Conservation (phyloP, 1,140 invertebrate genomes). For the Potamilus streckersoni region DNA sequence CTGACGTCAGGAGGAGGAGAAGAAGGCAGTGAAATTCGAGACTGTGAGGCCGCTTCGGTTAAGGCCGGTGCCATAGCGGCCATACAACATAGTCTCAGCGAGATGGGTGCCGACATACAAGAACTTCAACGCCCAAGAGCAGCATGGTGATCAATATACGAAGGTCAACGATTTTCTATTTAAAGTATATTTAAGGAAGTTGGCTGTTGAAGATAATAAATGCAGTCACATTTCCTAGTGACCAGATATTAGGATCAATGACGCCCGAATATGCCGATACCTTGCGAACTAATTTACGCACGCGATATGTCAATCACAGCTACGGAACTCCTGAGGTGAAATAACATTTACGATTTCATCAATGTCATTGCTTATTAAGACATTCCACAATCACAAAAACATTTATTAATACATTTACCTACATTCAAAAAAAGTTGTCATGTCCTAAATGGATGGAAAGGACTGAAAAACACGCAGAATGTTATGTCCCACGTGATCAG, state of each 20-base stretch:
- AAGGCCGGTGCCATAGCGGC: conserved; percentile 64
- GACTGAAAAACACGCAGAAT: too few species aligned
- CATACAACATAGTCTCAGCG: conserved; percentile 64
- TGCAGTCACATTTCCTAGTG: neutral
- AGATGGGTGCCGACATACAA: conserved; percentile 55
- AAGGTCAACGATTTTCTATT: neutral
- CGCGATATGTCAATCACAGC: neutral
- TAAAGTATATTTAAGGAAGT: neutral
- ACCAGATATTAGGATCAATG: neutral
- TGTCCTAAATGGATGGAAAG: too few species aligned
- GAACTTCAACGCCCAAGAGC: neutral
- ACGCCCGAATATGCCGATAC: neutral
- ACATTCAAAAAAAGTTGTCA: too few species aligned
- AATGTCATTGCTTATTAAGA: too few species aligned
- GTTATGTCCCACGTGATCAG: too few species aligned
- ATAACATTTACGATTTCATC: too few species aligned
- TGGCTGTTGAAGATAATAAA: neutral
- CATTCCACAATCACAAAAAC: too few species aligned
- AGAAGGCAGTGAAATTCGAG: conserved; percentile 49
- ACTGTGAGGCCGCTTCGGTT: conserved; percentile 58
- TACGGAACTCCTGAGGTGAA: too few species aligned
- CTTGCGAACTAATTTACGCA: neutral
- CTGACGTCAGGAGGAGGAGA: conserved; percentile 35
- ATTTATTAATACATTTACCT: too few species aligned
- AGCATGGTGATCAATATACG: neutral